These are phyloP conservation scores for Xylocampa areola DNA, from an alignment of 2,888 invertebrate species.

Conservation along the genomic window DNA sequence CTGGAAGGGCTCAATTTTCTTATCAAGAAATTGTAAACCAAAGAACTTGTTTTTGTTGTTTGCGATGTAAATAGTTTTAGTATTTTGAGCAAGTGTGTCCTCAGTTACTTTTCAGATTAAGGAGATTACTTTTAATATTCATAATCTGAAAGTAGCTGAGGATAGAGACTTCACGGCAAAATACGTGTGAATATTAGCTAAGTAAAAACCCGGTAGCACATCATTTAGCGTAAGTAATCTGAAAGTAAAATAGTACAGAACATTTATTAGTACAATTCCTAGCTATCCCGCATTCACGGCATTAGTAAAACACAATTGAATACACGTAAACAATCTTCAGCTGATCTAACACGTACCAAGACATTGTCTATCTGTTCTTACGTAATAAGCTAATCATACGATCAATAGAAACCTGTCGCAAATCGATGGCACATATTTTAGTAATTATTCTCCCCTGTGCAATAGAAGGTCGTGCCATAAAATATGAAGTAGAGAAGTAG, in stretches of 20 bases:
- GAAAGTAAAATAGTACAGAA: slow-evolving; percentile 13
- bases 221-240: slow-evolving; percentile 11
- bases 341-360: slow-evolving; percentile 2
- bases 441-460: slow-evolving; percentile 31
- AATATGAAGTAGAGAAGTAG: slow-evolving; percentile 14
- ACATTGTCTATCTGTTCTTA: slow-evolving; percentile 16
- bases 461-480: slow-evolving; percentile 34
- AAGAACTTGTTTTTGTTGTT: not conserved
- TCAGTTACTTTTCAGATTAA: not conserved
- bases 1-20: slow-evolving; percentile 36
- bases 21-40: slow-evolving; percentile 28
- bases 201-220: slow-evolving; percentile 5
- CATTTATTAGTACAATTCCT: slow-evolving; percentile 7
- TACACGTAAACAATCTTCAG: slow-evolving; percentile 2
- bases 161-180: no score
- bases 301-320: slow-evolving; percentile 2
- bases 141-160: no score
- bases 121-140: no score
- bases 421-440: slow-evolving; percentile 41
- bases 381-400: slow-evolving; percentile 10
- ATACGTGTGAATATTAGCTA: not conserved
- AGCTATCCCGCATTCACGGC: slow-evolving; percentile 5
- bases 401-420: slow-evolving; percentile 40
- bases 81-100: no score
- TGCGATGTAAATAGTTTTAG: no score